These are phyloP conservation scores for Galaxias olidus DNA, from an alignment of 2,797 vertebrate species.

Conservation along the genomic window DNA sequence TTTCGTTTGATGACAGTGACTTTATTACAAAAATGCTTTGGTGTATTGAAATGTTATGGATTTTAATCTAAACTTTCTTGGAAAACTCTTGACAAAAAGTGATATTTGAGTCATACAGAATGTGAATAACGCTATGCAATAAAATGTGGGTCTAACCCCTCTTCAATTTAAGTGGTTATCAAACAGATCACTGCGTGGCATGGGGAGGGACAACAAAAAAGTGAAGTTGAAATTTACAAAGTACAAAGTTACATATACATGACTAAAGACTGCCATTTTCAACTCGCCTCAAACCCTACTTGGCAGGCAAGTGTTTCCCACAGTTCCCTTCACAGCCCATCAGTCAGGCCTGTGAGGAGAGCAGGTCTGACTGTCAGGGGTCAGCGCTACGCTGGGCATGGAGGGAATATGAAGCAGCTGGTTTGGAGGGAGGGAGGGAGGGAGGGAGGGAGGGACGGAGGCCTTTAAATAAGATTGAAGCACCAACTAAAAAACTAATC, in stretches of 20 bases:
- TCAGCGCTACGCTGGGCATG: slow-evolving; percentile 54
- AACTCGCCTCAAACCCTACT: slow-evolving; percentile 58
- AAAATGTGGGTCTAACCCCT: slow-evolving; percentile 20
- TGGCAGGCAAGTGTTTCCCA: slow-evolving; percentile 65
- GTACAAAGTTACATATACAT: slow-evolving; percentile 64
- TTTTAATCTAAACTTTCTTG: no score
- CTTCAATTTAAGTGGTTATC: not conserved
- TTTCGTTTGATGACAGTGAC: no score
- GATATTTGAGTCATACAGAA: no score
- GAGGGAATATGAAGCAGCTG: slow-evolving; percentile 69
- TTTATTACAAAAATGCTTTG: no score
- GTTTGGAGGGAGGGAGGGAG: not conserved
- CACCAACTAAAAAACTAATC: slow-evolving; percentile 19
- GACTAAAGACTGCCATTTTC: slow-evolving; percentile 54
- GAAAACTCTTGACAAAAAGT: no score
- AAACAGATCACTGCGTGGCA: slow-evolving; percentile 35
- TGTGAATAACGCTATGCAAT: no score
- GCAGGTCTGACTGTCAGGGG: slow-evolving; percentile 56
- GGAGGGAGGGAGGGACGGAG: no score
- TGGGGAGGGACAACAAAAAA: slow-evolving; percentile 33
- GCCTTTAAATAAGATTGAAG: no score
- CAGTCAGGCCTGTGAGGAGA: slow-evolving; percentile 58
- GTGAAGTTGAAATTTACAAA: slow-evolving; percentile 45
- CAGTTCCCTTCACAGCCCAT: slow-evolving; percentile 66
- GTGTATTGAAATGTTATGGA: no score